These are phyloP conservation scores for Papilio polyxenes DNA, from an alignment of 1,140 invertebrate species.

Conservation along the genomic window DNA sequence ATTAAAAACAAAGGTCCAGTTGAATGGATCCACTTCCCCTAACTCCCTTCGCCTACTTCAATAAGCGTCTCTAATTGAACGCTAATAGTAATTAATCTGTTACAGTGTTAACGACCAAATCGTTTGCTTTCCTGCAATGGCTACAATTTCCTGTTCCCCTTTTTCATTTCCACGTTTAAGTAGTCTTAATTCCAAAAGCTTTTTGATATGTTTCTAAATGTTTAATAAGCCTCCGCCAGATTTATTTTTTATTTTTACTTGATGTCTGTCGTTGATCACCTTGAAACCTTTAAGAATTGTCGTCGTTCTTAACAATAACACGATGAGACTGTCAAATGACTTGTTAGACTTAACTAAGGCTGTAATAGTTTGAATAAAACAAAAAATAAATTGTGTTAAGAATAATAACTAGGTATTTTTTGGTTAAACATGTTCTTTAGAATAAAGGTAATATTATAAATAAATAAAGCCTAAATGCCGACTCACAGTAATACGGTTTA, in stretches of 20 bases:
- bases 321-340: too few relatives aligned
- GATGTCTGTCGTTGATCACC: not conserved
- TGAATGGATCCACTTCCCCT: slow-evolving; percentile 48
- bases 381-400: not conserved
- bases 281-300: not conserved
- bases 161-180: not conserved
- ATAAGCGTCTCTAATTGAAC: slow-evolving; percentile 71
- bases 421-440: not conserved
- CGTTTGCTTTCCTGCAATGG: slow-evolving; percentile 53
- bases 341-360: too few relatives aligned
- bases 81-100: slow-evolving; percentile 70
- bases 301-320: too few relatives aligned
- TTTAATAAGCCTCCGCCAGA: not conserved
- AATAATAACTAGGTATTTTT: not conserved
- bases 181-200: not conserved
- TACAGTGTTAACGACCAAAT: slow-evolving; percentile 56
- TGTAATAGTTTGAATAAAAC: not conserved
- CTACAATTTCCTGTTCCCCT: slow-evolving; percentile 38
- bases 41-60: slow-evolving; percentile 51
- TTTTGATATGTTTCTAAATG: not conserved
- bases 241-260: not conserved
- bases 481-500: not conserved
- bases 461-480: not conserved
- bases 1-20: slow-evolving; percentile 68
- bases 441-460: not conserved